Evolutionary conservation across 2,113 vertebrate genomes (phyloP).

Genomic region (Smithornis capensis): DNA sequence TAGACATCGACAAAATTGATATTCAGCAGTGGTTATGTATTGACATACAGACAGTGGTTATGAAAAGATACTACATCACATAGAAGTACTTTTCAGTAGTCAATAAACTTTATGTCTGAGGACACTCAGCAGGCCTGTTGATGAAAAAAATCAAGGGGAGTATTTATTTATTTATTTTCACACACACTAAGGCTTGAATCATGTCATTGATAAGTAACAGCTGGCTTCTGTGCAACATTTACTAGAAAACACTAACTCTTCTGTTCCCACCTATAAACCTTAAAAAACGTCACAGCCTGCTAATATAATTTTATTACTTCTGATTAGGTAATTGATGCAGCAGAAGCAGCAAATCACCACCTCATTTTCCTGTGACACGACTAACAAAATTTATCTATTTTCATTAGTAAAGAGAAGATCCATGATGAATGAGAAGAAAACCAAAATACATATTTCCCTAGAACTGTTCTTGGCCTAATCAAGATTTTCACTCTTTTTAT

Average conservation of each 20-base stretch:
- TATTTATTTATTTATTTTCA: slow-evolving; percentile 33
- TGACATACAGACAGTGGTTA: neutral
- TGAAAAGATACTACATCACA: neutral
- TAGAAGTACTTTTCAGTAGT: neutral
- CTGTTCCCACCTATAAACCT: neutral
- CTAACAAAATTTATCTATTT: neutral
- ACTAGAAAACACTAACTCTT: neutral
- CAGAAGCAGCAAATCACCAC: neutral
- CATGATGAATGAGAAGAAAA: neutral
- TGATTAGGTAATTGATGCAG: neutral
- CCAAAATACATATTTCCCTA: neutral
- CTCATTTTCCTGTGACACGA: neutral
- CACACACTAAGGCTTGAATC: neutral
- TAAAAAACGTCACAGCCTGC: neutral
- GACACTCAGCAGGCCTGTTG: neutral
- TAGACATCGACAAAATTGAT: neutral
- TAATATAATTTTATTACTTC: neutral
- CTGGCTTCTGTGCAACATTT: neutral
- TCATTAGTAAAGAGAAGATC: neutral
- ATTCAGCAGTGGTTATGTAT: neutral
- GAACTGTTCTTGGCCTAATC: neutral
- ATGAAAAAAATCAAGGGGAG: neutral
- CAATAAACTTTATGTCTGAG: neutral
- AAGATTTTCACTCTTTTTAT: neutral
- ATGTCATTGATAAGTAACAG: slow-evolving; percentile 30